phyloP scores from a whole-genome alignment of 2,888 invertebrate genomes.

The Esperia sulphurella region DNA sequence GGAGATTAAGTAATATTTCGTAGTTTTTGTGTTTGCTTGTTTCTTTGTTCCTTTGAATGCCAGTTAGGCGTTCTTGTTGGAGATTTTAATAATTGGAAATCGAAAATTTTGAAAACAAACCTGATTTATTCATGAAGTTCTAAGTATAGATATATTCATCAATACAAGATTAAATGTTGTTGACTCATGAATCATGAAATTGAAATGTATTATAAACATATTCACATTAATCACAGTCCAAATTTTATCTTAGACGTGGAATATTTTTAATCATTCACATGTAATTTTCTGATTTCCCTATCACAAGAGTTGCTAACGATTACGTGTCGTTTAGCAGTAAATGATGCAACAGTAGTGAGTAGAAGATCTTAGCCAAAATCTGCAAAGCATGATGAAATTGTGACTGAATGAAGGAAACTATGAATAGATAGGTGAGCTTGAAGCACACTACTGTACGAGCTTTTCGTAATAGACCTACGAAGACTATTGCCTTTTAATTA shows the following conservation, averaged over 20 bases:
- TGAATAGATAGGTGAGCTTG: background rate
- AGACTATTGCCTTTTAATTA: background rate
- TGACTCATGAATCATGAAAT: background rate
- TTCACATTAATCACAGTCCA: background rate
- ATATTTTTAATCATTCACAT: background rate
- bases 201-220: background rate
- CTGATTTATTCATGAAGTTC: background rate
- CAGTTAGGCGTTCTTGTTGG: background rate
- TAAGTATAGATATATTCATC: too few species aligned
- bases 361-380: background rate
- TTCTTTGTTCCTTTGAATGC: constrained; percentile 2
- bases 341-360: background rate
- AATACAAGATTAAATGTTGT: background rate
- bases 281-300: background rate
- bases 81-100: background rate
- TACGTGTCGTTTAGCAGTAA: background rate
- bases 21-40: background rate
- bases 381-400: background rate
- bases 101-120: background rate
- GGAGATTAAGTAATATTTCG: background rate
- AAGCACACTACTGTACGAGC: too few species aligned
- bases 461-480: too few species aligned
- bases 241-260: background rate
- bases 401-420: background rate
- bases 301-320: background rate